These are phyloP conservation scores for Exephanes ischioxanthus DNA, from an alignment of 2,888 invertebrate species.

Conservation along the genomic window DNA sequence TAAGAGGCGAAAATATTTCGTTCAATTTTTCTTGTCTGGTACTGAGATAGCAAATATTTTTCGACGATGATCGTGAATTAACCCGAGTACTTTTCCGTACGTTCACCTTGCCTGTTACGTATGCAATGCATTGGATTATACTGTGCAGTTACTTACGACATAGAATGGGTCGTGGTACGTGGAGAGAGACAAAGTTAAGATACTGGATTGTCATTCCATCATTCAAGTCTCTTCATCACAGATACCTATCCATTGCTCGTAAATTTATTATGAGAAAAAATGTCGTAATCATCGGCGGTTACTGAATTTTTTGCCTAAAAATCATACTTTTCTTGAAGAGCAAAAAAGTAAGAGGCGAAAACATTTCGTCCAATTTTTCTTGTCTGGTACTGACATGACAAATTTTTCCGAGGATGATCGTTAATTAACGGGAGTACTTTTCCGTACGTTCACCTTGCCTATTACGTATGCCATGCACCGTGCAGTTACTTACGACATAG, in stretches of 20 bases:
- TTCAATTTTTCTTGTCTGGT: no score
- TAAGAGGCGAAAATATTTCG: no score
- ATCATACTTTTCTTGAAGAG: no score
- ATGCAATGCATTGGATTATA: background rate
- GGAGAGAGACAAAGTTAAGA: background rate
- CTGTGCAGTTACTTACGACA: background rate
- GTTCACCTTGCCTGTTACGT: background rate
- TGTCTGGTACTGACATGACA: no score
- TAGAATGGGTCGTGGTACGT: background rate
- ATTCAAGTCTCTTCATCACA: background rate
- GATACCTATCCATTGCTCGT: background rate
- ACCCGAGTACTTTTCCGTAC: background rate
- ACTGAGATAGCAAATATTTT: no score
- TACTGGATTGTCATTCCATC: background rate
- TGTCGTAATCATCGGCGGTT: no score
- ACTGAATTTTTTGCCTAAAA: no score
- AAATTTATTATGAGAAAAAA: no score
- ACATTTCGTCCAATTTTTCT: no score
- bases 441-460: background rate
- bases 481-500: background rate
- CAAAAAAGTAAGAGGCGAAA: no score
- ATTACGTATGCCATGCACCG: background rate
- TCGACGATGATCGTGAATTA: no score
- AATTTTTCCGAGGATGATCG: no score
- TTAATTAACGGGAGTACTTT: background rate